phyloP scores from a whole-genome alignment of 2,797 vertebrate species.

The Lerista edwardsae region DNA sequence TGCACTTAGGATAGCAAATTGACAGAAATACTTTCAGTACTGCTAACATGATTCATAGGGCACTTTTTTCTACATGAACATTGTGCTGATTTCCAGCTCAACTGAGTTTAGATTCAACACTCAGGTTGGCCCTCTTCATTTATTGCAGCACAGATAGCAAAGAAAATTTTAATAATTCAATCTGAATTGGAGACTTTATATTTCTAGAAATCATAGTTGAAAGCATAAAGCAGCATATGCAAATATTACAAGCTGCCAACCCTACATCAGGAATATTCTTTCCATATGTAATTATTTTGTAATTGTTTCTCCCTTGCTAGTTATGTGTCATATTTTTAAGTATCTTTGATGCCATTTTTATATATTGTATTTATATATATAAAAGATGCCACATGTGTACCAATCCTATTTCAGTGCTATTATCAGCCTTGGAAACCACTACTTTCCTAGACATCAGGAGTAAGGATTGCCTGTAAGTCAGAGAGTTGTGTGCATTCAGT shows the following conservation, averaged over 20 bases:
- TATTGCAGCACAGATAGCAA: not conserved
- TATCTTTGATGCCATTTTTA: too few species aligned
- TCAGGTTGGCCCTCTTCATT: not conserved
- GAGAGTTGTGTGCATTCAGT: not conserved
- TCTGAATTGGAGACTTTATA: not conserved
- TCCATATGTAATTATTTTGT: not conserved
- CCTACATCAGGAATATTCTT: not conserved
- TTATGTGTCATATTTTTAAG: too few species aligned
- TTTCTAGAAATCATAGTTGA: not conserved
- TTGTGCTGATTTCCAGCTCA: not conserved
- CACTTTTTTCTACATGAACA: not conserved
- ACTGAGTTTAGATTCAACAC: too few species aligned
- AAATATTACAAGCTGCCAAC: not conserved
- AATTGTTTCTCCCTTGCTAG: not conserved
- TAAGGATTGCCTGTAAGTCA: too few species aligned
- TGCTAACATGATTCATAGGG: not conserved
- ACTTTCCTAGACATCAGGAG: not conserved
- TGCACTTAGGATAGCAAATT: not conserved
- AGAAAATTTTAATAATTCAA: not conserved
- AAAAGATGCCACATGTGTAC: too few species aligned
- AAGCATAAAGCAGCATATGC: not conserved
- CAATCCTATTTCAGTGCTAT: not conserved
- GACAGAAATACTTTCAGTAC: not conserved
- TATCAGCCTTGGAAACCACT: not conserved
- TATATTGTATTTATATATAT: too few species aligned